Conservation (phyloP, 1,140 invertebrate genomes). For the Agrypnia vestita region DNA sequence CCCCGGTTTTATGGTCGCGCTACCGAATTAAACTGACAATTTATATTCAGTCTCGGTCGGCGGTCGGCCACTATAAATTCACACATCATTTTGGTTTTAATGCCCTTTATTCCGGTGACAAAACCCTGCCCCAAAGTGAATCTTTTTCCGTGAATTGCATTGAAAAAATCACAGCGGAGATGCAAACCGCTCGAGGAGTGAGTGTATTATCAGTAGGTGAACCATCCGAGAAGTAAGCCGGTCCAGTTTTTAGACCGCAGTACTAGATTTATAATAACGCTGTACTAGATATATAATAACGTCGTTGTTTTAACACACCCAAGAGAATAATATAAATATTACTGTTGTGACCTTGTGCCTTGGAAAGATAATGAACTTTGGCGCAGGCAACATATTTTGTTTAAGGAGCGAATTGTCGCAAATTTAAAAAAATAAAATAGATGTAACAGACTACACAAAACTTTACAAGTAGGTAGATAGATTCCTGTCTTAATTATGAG, state of each 20-base stretch:
- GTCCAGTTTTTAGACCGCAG: not conserved
- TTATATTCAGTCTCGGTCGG: slow-evolving; percentile 56
- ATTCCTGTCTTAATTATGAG: too few species aligned
- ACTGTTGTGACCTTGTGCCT: too few species aligned
- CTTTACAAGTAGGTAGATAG: too few species aligned
- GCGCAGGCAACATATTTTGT: too few species aligned
- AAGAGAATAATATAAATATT: too few species aligned
- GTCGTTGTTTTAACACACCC: too few species aligned
- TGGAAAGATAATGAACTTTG: too few species aligned
- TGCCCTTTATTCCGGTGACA: slow-evolving; percentile 17
- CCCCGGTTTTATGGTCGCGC: slow-evolving; percentile 46
- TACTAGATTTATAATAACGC: too few species aligned
- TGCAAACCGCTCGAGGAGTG: not conserved
- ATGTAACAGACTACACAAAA: too few species aligned
- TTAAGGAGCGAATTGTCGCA: too few species aligned
- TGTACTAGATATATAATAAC: too few species aligned
- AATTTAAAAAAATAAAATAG: too few species aligned
- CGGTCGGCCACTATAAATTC: slow-evolving; percentile 57
- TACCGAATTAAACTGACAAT: slow-evolving; percentile 58
- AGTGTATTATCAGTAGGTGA: not conserved
- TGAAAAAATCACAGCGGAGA: not conserved
- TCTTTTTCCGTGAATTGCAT: slow-evolving; percentile 18
- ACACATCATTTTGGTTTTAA: slow-evolving; percentile 59
- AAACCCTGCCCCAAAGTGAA: slow-evolving; percentile 28
- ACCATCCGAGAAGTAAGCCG: not conserved